Evolutionary conservation across 2,797 vertebrate genomes (phyloP).

Genomic region (Eospalax fontanierii): DNA sequence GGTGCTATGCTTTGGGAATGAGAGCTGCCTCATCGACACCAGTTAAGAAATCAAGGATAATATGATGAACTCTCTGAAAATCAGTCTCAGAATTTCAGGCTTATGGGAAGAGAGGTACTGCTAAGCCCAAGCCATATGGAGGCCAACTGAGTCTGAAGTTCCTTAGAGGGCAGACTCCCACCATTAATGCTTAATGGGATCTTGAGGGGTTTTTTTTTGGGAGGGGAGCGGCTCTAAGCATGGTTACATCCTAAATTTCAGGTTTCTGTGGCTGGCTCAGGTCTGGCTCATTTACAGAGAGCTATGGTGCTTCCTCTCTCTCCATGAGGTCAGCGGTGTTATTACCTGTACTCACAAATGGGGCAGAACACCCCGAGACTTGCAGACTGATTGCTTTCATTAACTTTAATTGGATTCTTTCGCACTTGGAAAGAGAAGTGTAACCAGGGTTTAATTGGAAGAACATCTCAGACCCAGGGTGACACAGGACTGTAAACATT

Average conservation of each 20-base stretch:
- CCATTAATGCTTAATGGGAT: conserved; percentile 80
- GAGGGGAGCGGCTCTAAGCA: conserved; percentile 66
- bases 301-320: conserved; percentile 74
- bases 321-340: conserved; percentile 80
- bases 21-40: conserved; percentile 36
- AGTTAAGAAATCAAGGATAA: conserved; percentile 51
- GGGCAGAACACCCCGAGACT: conserved; percentile 82
- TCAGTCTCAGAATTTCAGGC: conserved; percentile 33
- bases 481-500: conserved; percentile 85
- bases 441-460: conserved; percentile 86
- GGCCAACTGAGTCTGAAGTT: conserved; percentile 79
- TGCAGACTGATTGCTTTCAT: conserved; percentile 89
- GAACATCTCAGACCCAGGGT: conserved; percentile 81
- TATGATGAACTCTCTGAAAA: background rate
- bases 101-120: conserved; percentile 7
- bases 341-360: conserved; percentile 84
- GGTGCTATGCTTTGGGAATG: background rate
- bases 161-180: conserved; percentile 72
- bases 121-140: background rate
- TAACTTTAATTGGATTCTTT: conserved; percentile 89
- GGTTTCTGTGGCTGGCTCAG: conserved; percentile 12
- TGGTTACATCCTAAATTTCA: conserved; percentile 27
- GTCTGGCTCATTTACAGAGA: conserved; percentile 86
- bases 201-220: conserved; percentile 68
- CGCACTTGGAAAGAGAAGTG: conserved; percentile 85